Conservation (phyloP, 2,888 invertebrate genomes). For the Polydrusus tereticollis region DNA sequence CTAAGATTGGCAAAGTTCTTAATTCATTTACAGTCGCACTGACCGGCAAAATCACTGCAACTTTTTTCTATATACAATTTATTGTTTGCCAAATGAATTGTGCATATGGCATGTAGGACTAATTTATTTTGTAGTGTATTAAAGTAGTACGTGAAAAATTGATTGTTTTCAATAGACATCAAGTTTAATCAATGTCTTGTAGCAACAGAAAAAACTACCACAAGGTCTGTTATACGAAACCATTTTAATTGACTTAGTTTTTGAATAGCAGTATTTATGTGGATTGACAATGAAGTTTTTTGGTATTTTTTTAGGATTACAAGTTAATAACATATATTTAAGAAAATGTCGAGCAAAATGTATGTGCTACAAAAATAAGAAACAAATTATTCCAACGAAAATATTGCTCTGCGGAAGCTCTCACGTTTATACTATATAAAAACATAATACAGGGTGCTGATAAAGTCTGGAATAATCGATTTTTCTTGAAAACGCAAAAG, state of each 20-base stretch:
- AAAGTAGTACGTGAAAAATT: constrained; percentile 39
- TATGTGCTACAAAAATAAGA: no score
- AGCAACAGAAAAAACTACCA: neutral
- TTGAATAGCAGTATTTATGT: neutral
- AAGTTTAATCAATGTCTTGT: constrained; percentile 15
- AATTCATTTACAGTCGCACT: constrained; percentile 26
- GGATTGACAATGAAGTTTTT: no score
- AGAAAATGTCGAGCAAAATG: no score
- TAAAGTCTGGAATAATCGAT: no score
- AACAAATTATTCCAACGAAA: no score
- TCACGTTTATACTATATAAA: no score
- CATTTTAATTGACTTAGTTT: neutral
- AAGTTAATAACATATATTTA: no score
- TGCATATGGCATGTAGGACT: constrained; percentile 27
- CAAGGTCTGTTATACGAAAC: neutral
- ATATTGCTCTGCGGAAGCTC: no score
- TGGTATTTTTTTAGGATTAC: no score
- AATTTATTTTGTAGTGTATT: constrained; percentile 16
- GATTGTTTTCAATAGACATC: neutral
- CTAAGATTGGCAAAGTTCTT: constrained; percentile 52
- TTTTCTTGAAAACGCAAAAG: no score
- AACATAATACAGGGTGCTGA: no score
- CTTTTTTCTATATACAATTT: constrained; percentile 23
- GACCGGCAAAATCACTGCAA: constrained; percentile 18
- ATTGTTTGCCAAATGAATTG: neutral